phyloP scores from a whole-genome alignment of 1,140 invertebrate species.

The Diorhabda elongata region DNA sequence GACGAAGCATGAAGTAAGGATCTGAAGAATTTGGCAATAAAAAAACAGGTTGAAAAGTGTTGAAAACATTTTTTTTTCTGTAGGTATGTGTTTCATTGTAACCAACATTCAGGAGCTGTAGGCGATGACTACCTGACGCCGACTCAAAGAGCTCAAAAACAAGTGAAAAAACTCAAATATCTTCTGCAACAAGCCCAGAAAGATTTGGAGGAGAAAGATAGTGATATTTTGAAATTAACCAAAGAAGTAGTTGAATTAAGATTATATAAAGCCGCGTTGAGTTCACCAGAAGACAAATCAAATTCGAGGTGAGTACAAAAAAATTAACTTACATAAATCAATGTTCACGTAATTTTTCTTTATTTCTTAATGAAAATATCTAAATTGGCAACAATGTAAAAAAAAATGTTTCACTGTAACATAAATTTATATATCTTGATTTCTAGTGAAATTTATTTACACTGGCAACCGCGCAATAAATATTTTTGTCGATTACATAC shows the following conservation, averaged over 20 bases:
- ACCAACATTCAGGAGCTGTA: constrained; percentile 65
- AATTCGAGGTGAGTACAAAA: constrained; percentile 58
- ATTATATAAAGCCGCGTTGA: constrained; percentile 70
- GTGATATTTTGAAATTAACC: constrained; percentile 73
- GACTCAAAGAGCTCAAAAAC: constrained; percentile 74
- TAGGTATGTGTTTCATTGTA: constrained; percentile 79
- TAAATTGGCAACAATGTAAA: too few species aligned
- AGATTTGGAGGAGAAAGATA: constrained; percentile 74
- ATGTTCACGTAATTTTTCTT: too few species aligned
- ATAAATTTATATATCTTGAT: too few species aligned
- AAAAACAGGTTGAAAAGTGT: too few species aligned
- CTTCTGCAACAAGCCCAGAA: constrained; percentile 67
- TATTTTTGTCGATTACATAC: too few species aligned
- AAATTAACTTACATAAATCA: background rate
- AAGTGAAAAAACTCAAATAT: constrained; percentile 68
- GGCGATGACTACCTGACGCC: constrained; percentile 80
- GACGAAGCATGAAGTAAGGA: constrained; percentile 47
- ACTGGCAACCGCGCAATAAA: too few species aligned
- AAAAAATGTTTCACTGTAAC: too few species aligned
- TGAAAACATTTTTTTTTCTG: background rate
- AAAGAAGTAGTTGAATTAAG: constrained; percentile 78
- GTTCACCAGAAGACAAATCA: constrained; percentile 66
- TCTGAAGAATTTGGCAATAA: too few species aligned
- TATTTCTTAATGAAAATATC: too few species aligned
- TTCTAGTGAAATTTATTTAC: too few species aligned